Evolutionary conservation across 2,888 invertebrate species (phyloP).

Genomic region (Noctua janthe): DNA sequence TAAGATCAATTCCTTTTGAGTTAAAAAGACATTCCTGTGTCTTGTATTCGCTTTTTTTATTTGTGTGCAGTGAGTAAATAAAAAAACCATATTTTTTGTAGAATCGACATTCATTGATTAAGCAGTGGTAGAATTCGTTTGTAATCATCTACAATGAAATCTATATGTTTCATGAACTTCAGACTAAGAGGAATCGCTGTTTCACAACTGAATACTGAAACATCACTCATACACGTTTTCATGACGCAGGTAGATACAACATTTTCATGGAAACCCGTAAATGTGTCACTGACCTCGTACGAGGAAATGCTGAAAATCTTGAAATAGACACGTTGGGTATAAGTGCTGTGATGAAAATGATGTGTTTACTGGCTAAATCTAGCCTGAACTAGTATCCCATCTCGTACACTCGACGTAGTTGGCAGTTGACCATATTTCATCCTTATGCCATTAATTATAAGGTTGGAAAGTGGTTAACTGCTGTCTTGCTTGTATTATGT

Average conservation of each 20-base stretch:
- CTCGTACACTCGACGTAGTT: neutral
- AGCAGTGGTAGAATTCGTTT: neutral
- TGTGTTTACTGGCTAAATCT: slow-evolving; percentile 41
- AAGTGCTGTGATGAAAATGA: slow-evolving; percentile 56
- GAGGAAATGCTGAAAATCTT: slow-evolving; percentile 59
- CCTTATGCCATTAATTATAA: neutral
- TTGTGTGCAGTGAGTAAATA: neutral
- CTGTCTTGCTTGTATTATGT: neutral
- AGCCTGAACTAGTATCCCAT: slow-evolving; percentile 16
- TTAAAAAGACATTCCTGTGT: neutral
- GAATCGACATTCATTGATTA: neutral
- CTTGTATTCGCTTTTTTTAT: neutral
- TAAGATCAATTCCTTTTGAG: neutral
- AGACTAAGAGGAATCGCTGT: neutral
- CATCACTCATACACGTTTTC: slow-evolving; percentile 24
- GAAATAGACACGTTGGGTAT: slow-evolving; percentile 60
- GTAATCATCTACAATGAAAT: neutral
- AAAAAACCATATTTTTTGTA: neutral
- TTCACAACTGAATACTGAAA: slow-evolving; percentile 4
- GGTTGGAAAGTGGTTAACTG: neutral
- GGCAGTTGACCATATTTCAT: neutral
- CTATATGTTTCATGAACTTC: neutral
- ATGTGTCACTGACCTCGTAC: slow-evolving; percentile 67
- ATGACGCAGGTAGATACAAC: slow-evolving; percentile 53
- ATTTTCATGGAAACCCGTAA: slow-evolving; percentile 65